Evolutionary conservation across 2,888 invertebrate genomes (phyloP), one percentile per base, ranked within the genome.

Genomic region (Dolomedes plantarius): DNA sequence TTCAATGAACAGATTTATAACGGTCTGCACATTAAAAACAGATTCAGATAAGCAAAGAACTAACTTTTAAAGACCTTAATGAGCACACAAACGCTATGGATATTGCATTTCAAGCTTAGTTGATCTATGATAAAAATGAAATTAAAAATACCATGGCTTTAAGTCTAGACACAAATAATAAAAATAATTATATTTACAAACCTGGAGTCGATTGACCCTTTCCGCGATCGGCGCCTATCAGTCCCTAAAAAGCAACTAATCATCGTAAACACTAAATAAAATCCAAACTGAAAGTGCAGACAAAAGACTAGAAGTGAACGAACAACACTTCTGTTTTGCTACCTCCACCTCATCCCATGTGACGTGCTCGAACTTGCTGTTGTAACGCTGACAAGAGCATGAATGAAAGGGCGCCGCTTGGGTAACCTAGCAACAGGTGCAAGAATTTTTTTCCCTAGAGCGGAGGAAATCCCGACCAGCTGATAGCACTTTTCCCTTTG

Each of bases 401-500:
- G 83, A 77, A 83, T 62, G 76, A 65, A 67, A 23, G 73, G 74
- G 28, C 50, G 50, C 29, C 31, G 19, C 28, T 19, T 83, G 67
- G 41, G 83, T 85, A 85, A 77, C 83, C 83, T 73, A 85, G 76
- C 83, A 77, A 85, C 83, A 85, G 77, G 83, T 85, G 83, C 28
- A 65, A 23, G 36, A 32, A 67, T 16, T 1, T 67, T 72, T 77
- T 73, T 56, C 82, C 75, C 39, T 9, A 16, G 5, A 27, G 19
- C 23, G 28, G 64, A 39, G 31, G 19, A 69, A 68, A 65, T 46
- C 68, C 65, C 73, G n/a, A 69, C 27, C 69, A 69, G 69, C 69
- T 69, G 69, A 41, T 41, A 3, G 16, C 23, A 23, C 19, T 67
- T 67, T 67, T 67, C 67, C 67, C 67, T 67, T 11, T 11, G 62